Evolutionary conservation across 2,888 invertebrate species (phyloP).

Genomic region (Sesia bembeciformis): DNA sequence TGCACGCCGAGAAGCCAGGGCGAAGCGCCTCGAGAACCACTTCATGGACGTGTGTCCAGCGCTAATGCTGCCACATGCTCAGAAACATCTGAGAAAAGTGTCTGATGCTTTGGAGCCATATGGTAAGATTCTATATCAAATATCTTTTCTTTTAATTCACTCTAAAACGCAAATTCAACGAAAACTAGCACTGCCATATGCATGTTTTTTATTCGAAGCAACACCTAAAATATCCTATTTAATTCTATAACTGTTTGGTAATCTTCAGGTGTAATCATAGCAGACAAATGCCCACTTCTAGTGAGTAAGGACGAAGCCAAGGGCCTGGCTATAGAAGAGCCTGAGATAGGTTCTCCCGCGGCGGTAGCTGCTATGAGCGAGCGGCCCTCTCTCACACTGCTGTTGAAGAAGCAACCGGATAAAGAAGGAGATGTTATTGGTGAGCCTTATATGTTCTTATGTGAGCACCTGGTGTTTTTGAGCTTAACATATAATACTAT

Average conservation of each 20-base stretch:
- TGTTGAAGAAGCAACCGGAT: conserved; percentile 52
- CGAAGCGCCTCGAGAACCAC: conserved; percentile 63
- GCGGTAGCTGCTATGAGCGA: conserved; percentile 39
- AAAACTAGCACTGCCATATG: too few species aligned
- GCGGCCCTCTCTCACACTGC: conserved; percentile 48
- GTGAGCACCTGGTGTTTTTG: too few species aligned
- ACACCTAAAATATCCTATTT: too few species aligned
- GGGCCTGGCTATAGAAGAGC: conserved; percentile 45
- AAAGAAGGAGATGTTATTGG: conserved; percentile 56
- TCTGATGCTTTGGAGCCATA: conserved; percentile 48
- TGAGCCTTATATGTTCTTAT: conserved; percentile 9
- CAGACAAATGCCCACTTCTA: conserved; percentile 60
- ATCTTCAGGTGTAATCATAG: conserved; percentile 45
- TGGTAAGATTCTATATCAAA: conserved; percentile 22
- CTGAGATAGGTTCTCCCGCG: conserved; percentile 33
- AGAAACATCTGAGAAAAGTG: conserved; percentile 53
- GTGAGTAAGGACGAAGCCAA: conserved; percentile 42
- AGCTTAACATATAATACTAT: too few species aligned
- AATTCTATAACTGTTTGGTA: too few species aligned
- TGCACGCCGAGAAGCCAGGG: conserved; percentile 65
- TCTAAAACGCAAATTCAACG: too few species aligned
- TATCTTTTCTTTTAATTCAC: too few species aligned
- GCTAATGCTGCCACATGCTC: conserved; percentile 69
- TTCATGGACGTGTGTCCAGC: conserved; percentile 65
- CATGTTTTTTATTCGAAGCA: too few species aligned